These are phyloP conservation scores for Nannospalax galili DNA, from an alignment of 2,113 vertebrate genomes.

Conservation along the genomic window DNA sequence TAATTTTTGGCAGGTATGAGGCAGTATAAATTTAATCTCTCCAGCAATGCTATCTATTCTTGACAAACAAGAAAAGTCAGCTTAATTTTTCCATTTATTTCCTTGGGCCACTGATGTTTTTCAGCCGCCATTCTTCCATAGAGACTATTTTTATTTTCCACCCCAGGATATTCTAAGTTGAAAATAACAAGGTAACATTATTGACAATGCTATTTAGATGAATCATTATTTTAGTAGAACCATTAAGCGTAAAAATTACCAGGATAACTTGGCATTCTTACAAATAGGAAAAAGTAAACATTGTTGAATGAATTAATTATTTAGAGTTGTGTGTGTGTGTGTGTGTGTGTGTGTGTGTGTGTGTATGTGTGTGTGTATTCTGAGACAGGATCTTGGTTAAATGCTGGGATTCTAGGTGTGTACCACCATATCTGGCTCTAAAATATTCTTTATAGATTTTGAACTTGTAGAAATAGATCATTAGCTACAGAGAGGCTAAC, in stretches of 20 bases:
- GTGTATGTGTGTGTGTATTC: too few species aligned
- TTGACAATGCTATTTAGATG: conserved; percentile 6
- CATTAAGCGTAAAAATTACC: conserved; percentile 5
- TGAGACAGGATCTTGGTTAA: background rate
- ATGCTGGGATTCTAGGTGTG: background rate
- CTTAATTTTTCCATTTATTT: conserved; percentile 56
- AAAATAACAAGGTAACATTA: conserved; percentile 22
- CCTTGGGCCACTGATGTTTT: conserved; percentile 12
- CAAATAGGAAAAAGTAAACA: conserved; percentile 26
- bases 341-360: too few species aligned
- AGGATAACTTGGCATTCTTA: conserved; percentile 43
- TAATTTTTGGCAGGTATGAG: conserved; percentile 11
- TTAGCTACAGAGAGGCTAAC: background rate
- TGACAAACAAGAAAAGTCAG: conserved; percentile 32
- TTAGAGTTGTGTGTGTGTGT: too few species aligned
- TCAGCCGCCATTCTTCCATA: background rate
- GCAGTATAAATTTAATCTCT: conserved; percentile 34
- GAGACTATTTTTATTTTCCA: conserved; percentile 31
- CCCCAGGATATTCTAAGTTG: background rate
- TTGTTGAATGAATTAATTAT: conserved; percentile 10
- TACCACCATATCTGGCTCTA: background rate
- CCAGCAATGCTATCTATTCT: background rate
- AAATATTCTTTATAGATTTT: conserved; percentile 43
- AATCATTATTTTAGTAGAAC: conserved; percentile 1
- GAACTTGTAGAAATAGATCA: conserved; percentile 30